Evolutionary conservation across 2,888 invertebrate species (phyloP).

Genomic region (Elmis aenea): DNA sequence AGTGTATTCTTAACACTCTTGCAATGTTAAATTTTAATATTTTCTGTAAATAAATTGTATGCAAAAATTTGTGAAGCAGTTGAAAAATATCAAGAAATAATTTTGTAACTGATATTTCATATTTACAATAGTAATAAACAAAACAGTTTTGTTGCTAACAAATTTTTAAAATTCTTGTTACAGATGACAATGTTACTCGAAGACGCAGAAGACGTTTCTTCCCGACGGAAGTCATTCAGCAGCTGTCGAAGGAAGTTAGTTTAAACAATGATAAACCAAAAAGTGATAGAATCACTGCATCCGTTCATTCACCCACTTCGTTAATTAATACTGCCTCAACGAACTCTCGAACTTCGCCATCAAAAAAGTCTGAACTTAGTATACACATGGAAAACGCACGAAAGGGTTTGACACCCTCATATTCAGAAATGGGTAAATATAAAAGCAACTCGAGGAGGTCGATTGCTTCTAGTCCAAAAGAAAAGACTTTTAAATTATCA

Average conservation of each 20-base stretch:
- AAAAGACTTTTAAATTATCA: constrained; percentile 8
- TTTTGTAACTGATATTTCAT: no score
- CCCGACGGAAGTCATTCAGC: constrained; percentile 37
- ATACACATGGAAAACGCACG: constrained; percentile 47
- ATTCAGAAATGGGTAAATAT: constrained; percentile 34
- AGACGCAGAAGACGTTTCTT: constrained; percentile 38
- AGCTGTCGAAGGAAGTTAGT: constrained; percentile 16
- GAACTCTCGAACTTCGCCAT: constrained; percentile 20
- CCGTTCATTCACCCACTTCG: constrained; percentile 24
- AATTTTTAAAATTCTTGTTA: constrained; percentile 20
- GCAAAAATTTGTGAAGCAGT: no score
- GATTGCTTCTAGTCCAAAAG: constrained; percentile 5
- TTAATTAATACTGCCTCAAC: constrained; percentile 34
- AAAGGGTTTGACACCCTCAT: constrained; percentile 33
- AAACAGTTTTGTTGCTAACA: no score
- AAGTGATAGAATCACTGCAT: constrained; percentile 34
- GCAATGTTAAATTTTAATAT: neutral
- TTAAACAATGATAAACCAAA: constrained; percentile 21
- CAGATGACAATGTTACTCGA: constrained; percentile 35
- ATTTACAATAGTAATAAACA: neutral
- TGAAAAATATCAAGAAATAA: no score
- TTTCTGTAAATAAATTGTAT: no score
- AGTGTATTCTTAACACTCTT: neutral
- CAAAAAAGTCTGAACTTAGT: constrained; percentile 38
- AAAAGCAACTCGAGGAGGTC: constrained; percentile 18